phyloP scores from a whole-genome alignment of 2,888 invertebrate species.

The Minunthozetes semirufus region DNA sequence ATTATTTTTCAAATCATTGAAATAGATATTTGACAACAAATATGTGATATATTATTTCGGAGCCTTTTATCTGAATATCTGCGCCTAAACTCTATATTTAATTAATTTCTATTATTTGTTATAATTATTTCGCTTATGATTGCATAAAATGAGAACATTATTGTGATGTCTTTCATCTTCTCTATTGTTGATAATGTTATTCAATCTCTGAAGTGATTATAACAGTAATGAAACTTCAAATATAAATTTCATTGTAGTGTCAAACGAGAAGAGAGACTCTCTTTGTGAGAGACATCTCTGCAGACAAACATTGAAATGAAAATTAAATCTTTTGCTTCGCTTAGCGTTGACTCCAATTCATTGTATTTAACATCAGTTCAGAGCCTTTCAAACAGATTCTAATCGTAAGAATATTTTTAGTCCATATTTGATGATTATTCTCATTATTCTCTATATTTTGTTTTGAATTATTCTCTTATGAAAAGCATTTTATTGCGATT shows the following conservation, averaged over 20 bases:
- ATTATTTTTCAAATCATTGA: not conserved
- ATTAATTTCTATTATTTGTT: not conserved
- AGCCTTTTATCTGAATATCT: not conserved
- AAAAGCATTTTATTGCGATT: not conserved
- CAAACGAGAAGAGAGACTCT: not conserved
- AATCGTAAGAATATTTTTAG: not conserved
- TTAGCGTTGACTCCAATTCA: slow-evolving; percentile 13
- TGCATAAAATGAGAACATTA: not conserved
- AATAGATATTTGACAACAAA: not conserved
- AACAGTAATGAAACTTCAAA: slow-evolving; percentile 5
- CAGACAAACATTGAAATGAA: not conserved
- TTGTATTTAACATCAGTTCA: not conserved
- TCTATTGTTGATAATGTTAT: slow-evolving; percentile 16
- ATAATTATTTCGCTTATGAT: not conserved
- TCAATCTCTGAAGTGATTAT: slow-evolving; percentile 20
- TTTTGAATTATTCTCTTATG: no score
- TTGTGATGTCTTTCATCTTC: not conserved
- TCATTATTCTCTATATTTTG: no score
- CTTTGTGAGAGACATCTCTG: not conserved
- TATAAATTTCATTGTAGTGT: slow-evolving; percentile 10
- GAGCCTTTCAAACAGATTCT: not conserved
- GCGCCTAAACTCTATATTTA: not conserved
- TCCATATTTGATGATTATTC: not conserved
- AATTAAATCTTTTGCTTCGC: slow-evolving; percentile 19
- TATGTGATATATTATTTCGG: not conserved